Evolutionary conservation across 2,113 vertebrate species (phyloP).

Genomic region (Pyrgilauda ruficollis): DNA sequence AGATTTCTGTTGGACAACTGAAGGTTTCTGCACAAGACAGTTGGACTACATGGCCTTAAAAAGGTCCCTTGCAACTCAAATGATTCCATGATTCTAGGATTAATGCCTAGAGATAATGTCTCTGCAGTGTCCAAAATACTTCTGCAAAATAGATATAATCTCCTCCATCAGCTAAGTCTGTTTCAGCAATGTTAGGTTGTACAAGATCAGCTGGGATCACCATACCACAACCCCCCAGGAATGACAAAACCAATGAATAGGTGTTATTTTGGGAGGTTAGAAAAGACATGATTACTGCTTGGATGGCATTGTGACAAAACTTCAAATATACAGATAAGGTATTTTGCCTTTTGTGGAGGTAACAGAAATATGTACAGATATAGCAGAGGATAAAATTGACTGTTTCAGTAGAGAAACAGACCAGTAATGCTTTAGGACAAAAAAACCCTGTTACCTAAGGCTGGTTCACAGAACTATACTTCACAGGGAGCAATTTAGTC

Average conservation of each 20-base stretch:
- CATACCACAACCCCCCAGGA: background rate
- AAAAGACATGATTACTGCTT: background rate
- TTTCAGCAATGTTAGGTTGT: background rate
- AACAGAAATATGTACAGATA: background rate
- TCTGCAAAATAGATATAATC: background rate
- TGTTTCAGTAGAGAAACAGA: background rate
- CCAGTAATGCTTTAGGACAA: background rate
- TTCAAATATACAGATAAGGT: background rate
- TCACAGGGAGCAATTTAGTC: background rate
- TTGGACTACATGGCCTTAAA: background rate
- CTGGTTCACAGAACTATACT: background rate
- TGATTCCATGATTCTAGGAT: background rate
- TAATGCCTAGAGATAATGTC: background rate
- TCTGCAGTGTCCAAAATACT: background rate
- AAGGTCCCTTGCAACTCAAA: background rate
- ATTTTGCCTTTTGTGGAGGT: background rate
- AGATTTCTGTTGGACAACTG: background rate
- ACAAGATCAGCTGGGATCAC: background rate
- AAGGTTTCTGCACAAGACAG: background rate
- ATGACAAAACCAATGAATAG: background rate
- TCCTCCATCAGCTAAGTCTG: background rate
- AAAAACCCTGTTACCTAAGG: background rate
- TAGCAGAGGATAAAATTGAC: background rate
- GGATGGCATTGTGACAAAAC: background rate
- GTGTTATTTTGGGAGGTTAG: background rate